Evolutionary conservation across 2,888 invertebrate genomes (phyloP), one percentile per base, ranked within the genome.

Genomic region (Orchesella flavescens): DNA sequence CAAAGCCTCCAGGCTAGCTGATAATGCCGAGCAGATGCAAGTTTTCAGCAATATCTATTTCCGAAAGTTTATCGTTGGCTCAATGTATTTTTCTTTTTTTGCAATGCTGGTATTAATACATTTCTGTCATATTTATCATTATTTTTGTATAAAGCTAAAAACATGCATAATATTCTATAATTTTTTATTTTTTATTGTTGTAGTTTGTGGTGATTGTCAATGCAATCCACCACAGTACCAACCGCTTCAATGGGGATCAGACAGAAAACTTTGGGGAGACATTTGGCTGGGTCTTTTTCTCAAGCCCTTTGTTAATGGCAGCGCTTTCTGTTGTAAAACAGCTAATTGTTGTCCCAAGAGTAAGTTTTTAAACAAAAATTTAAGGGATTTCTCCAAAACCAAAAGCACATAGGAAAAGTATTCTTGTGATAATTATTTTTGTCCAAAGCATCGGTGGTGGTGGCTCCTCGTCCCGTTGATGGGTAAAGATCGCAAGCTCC

Each of bases 1-100:
- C 69, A 77, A 17, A 34, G 81, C 84, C 0, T 15, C 49, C 4
- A 53, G 84, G 34, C 43, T 87, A 9, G 17, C 83, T n/a, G 85
- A 86, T 21, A 69, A 84, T 66, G 86, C 86, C 0, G 77, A 85
- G 53, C 75, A 80, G 69, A 86, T 86, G 86, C 66, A 71, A 7
- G 80, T 85, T 1, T 72, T 72, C 17, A 7, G 19, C 15, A 72
- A 43, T 21, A 34, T 34, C 63, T 59, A n/a, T 3, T 79, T 72
- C 34, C 79, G 79, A 0, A 21, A 17, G 4, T 55, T 24, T 23
- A 53, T 79, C 24, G 1, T 23, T 1, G 10, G 23, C 1, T 15
- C 44, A 0, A 24, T 72, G 55, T 79, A 79, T 44, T 19, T 79
- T 19, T 63, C 72, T 0, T 63, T 72, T 43, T 3, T 43, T 15